Conservation (phyloP, 2,888 invertebrate species). For the Coronaproctus castanopsis region DNA sequence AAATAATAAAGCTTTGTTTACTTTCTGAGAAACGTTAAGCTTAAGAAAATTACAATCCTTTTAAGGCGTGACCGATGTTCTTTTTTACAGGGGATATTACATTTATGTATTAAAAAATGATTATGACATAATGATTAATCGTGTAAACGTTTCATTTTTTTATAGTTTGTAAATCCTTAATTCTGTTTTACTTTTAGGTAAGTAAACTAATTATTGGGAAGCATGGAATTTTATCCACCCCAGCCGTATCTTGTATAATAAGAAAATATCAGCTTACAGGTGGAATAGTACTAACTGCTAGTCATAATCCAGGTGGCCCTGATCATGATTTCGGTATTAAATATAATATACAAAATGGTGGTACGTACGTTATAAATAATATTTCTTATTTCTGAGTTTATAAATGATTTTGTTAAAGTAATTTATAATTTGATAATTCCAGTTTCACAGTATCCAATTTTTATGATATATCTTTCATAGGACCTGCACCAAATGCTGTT, state of each 20-base stretch:
- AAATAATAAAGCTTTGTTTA: too few species aligned
- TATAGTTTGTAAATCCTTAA: too few species aligned
- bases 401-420: background rate
- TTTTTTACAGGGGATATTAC: too few species aligned
- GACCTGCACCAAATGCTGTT: slow-evolving; percentile 78
- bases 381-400: background rate
- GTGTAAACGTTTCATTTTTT: too few species aligned
- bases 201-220: slow-evolving; percentile 73
- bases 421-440: too few species aligned
- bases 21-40: too few species aligned
- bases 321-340: slow-evolving; percentile 97
- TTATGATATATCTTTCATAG: slow-evolving; percentile 22
- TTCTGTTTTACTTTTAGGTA: slow-evolving; percentile 34
- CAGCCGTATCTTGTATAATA: slow-evolving; percentile 88
- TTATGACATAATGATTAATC: too few species aligned
- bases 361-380: slow-evolving; percentile 24
- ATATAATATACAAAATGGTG: slow-evolving; percentile 93
- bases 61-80: too few species aligned
- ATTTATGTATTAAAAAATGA: too few species aligned
- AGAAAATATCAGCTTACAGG: slow-evolving; percentile 66
- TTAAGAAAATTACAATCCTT: too few species aligned
- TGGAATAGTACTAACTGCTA: slow-evolving; percentile 92
- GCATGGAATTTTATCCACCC: slow-evolving; percentile 89
- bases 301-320: slow-evolving; percentile 97
- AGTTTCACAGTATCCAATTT: background rate